These are phyloP conservation scores for Mastigias papua DNA, from an alignment of 30 jellyfish, hydroid and myxozoan genomes.

Conservation along the genomic window DNA sequence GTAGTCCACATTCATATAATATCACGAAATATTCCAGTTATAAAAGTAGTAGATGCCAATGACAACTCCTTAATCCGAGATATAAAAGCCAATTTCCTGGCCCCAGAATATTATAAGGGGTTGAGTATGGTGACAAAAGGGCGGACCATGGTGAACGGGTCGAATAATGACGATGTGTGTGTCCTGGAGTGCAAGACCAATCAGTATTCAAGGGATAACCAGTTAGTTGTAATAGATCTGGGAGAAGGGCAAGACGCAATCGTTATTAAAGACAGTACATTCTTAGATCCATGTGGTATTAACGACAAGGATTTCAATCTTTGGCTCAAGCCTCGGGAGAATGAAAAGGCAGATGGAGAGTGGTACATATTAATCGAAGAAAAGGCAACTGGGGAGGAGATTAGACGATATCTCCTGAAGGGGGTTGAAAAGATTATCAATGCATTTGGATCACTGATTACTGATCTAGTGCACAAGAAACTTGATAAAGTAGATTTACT, in stretches of 20 bases:
- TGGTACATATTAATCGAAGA: slow-evolving; percentile 42
- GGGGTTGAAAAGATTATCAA: slow-evolving; percentile 57
- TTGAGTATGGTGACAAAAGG: slow-evolving; percentile 51
- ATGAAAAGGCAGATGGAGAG: slow-evolving; percentile 12
- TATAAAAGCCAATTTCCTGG: slow-evolving; percentile 42
- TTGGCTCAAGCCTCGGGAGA: slow-evolving; percentile 41
- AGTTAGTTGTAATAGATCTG: slow-evolving; percentile 27
- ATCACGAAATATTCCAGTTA: slow-evolving; percentile 38
- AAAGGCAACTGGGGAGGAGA: neutral
- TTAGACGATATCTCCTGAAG: slow-evolving; percentile 18
- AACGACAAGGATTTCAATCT: slow-evolving; percentile 43
- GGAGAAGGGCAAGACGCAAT: slow-evolving; percentile 52
- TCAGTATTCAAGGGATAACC: neutral
- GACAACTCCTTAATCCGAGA: slow-evolving; percentile 43
- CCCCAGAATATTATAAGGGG: slow-evolving; percentile 67
- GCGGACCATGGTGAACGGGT: slow-evolving; percentile 31
- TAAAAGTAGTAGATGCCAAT: slow-evolving; percentile 53
- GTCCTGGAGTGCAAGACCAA: slow-evolving; percentile 31
- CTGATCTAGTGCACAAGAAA: slow-evolving; percentile 28
- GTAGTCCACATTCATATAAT: slow-evolving; percentile 42
- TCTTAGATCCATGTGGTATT: slow-evolving; percentile 58
- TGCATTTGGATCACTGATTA: slow-evolving; percentile 67
- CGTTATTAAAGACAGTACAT: slow-evolving; percentile 71
- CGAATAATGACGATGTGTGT: slow-evolving; percentile 52
- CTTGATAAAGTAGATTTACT: slow-evolving; percentile 9